Evolutionary conservation across 2,113 vertebrate genomes (phyloP).

Genomic region (Pagrus major): DNA sequence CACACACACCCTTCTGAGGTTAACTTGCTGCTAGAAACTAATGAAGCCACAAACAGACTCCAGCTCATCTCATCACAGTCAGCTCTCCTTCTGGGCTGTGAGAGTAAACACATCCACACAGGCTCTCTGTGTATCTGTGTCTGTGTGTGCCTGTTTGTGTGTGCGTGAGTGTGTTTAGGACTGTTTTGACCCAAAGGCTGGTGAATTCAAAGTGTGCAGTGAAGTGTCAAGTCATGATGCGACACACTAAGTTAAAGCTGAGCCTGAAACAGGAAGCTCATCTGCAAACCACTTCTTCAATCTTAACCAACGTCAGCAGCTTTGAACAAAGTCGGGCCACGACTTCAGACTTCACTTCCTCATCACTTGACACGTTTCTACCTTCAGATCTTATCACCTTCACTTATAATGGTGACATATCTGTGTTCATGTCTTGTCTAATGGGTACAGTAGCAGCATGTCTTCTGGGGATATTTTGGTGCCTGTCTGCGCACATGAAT

Average conservation of each 20-base stretch:
- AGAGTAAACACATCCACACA: slow-evolving; percentile 29
- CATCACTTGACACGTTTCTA: neutral
- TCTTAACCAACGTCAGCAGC: slow-evolving; percentile 20
- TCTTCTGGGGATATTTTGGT: no score
- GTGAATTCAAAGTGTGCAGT: no score
- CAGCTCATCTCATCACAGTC: slow-evolving; percentile 43
- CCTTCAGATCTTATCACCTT: no score
- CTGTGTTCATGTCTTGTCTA: no score
- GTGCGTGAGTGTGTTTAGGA: neutral
- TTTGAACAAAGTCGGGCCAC: neutral
- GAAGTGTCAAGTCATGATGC: neutral
- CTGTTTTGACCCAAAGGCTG: neutral
- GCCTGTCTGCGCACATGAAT: no score
- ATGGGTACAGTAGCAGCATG: no score
- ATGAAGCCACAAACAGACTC: slow-evolving; percentile 16
- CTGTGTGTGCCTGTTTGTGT: neutral
- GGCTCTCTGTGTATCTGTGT: neutral
- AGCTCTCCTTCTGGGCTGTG: slow-evolving; percentile 29
- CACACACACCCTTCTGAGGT: neutral
- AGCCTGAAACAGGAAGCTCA: slow-evolving; percentile 38
- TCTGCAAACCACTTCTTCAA: slow-evolving; percentile 49
- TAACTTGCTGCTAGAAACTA: slow-evolving; percentile 23
- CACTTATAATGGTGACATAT: no score
- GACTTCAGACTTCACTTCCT: neutral
- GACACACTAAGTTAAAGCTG: neutral